Conservation (phyloP, 2,113 vertebrate species). For the Microtus richardsoni region DNA sequence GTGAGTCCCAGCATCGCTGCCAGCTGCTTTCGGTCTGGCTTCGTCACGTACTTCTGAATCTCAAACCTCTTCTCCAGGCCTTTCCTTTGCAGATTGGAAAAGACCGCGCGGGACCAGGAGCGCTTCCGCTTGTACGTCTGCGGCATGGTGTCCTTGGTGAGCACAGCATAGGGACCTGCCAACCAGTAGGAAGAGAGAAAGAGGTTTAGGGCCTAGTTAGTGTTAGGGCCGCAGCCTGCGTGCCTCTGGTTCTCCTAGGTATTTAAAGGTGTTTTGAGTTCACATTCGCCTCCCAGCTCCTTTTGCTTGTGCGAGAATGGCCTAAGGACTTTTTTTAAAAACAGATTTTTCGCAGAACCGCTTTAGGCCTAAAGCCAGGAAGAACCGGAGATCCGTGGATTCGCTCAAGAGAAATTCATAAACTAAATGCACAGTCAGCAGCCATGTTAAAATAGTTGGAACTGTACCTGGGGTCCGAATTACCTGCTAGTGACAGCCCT, state of each 20-base stretch:
- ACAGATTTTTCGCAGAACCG: not conserved
- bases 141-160: conserved; percentile 99
- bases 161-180: conserved; percentile 96
- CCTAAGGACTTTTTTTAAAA: not conserved
- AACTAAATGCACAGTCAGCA: not conserved
- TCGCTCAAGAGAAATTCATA: not conserved
- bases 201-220: not conserved
- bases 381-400: accelerated
- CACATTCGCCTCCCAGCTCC: accelerated
- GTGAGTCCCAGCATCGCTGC: conserved; percentile 98
- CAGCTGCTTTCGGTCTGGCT: conserved; percentile 98
- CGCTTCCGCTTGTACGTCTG: conserved; percentile 99
- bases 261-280: not conserved
- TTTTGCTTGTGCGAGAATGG: not conserved
- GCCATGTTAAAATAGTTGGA: not conserved
- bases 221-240: accelerated
- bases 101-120: conserved; percentile 98
- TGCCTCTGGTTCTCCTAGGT: accelerated
- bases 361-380: not conserved
- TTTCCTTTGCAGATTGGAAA: conserved; percentile 98
- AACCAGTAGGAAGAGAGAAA: not conserved
- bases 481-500: not conserved
- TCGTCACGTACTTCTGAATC: conserved; percentile 99
- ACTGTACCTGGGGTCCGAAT: not conserved
- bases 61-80: conserved; percentile 98